These are phyloP conservation scores for Todiramphus saurophagus DNA, from an alignment of 2,113 vertebrate species.

Conservation along the genomic window DNA sequence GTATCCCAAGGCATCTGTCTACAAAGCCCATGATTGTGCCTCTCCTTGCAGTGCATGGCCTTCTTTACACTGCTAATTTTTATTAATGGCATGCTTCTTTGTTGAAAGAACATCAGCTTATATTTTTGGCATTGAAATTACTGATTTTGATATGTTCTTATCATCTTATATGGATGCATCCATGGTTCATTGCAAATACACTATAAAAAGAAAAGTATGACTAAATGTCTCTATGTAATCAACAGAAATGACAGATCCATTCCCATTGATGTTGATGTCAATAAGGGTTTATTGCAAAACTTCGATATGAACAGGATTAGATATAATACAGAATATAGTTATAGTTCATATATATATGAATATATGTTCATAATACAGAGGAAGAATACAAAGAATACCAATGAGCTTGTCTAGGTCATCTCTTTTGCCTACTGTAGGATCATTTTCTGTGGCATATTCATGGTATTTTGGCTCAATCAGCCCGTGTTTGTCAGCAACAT, in stretches of 20 bases:
- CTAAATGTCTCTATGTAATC: neutral
- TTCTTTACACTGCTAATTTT: neutral
- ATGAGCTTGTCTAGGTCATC: neutral
- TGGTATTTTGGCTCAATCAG: neutral
- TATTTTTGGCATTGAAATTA: neutral
- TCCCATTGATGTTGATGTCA: neutral
- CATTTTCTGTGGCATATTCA: neutral
- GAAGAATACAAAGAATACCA: neutral
- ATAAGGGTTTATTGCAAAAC: constrained; percentile 8
- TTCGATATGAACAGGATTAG: neutral
- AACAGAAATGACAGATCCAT: neutral
- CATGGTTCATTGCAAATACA: neutral
- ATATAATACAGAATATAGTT: neutral
- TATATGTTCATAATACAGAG: neutral
- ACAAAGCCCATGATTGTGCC: neutral
- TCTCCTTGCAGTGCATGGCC: neutral
- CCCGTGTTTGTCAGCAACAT: neutral
- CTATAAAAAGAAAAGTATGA: constrained; percentile 29
- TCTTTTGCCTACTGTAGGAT: neutral
- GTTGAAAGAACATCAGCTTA: neutral
- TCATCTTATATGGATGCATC: neutral
- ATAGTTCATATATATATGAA: neutral
- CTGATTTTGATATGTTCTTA: neutral
- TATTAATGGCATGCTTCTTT: neutral
- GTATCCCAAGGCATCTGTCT: neutral